A percentile compares a stretch with the other conserved stretches of the same genome.
phyloP scores from a whole-genome alignment of 2,113 vertebrate species.

The Atlantisia rogersi region DNA sequence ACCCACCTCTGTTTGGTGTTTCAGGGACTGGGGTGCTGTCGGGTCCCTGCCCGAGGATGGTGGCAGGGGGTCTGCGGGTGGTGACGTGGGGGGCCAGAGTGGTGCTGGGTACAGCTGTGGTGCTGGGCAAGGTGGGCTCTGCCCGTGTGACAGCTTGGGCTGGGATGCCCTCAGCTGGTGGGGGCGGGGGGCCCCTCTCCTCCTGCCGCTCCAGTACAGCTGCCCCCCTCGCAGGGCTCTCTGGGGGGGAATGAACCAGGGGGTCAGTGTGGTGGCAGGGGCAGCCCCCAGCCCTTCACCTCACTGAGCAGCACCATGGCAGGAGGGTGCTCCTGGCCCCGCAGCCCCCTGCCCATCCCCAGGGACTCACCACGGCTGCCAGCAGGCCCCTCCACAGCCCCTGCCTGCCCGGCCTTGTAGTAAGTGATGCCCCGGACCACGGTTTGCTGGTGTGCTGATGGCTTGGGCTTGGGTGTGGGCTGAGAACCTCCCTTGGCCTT shows the following conservation, averaged over 20 bases:
- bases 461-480: conserved; percentile 83
- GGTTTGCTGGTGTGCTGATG: conserved; percentile 80
- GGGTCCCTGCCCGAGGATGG: background rate
- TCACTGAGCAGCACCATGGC: background rate
- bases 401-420: conserved; percentile 87
- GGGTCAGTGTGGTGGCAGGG: accelerated
- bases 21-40: background rate
- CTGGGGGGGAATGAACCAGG: conserved; percentile 45
- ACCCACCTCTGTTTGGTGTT: conserved; percentile 63
- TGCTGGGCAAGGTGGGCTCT: background rate
- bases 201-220: conserved; percentile 68
- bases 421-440: conserved; percentile 92
- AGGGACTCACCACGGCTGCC: conserved; percentile 23
- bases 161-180: conserved; percentile 32
- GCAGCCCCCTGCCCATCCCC: accelerated
- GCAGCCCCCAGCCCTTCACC: background rate
- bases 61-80: background rate
- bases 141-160: background rate
- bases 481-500: conserved; percentile 67
- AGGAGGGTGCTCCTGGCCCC: background rate
- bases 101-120: conserved; percentile 18
- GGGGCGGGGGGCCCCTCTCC: background rate
- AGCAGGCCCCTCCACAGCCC: conserved; percentile 52
- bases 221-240: conserved; percentile 70
- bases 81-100: background rate